phyloP scores from a whole-genome alignment of 2,113 vertebrate species.

The Salvelinus sp. region DNA sequence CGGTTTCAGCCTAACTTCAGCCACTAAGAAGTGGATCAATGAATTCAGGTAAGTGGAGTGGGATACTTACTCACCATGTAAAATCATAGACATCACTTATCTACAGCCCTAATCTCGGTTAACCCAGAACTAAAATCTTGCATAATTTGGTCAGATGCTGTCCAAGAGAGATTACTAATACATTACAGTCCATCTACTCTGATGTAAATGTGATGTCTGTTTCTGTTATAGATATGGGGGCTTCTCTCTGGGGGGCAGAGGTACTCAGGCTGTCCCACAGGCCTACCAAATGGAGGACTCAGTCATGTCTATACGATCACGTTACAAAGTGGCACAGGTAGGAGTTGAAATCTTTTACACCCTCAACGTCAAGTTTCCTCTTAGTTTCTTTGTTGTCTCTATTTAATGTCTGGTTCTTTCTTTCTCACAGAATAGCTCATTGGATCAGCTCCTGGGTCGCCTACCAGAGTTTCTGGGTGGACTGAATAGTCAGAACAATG shows the following conservation, averaged over 20 bases:
- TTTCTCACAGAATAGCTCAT: slow-evolving; percentile 63
- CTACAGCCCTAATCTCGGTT: neutral
- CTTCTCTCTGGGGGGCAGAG: slow-evolving; percentile 80
- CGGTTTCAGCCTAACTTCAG: slow-evolving; percentile 72
- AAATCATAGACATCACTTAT: neutral
- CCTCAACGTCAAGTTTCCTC: neutral
- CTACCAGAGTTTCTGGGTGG: slow-evolving; percentile 70
- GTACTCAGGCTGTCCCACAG: slow-evolving; percentile 56
- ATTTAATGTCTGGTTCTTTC: neutral
- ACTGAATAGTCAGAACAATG: slow-evolving; percentile 72
- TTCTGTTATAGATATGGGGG: slow-evolving; percentile 81
- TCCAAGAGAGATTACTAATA: neutral
- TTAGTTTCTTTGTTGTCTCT: neutral
- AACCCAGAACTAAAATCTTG: too few species aligned
- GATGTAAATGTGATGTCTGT: neutral
- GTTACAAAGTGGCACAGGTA: slow-evolving; percentile 71
- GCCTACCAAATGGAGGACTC: slow-evolving; percentile 54
- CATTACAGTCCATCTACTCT: neutral
- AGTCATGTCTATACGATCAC: slow-evolving; percentile 62
- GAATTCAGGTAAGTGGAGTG: slow-evolving; percentile 83
- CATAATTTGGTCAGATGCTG: too few species aligned
- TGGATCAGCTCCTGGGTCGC: slow-evolving; percentile 72
- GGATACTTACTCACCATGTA: neutral
- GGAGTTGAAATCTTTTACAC: neutral
- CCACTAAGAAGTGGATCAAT: slow-evolving; percentile 87